phyloP scores from a whole-genome alignment of 2,797 vertebrate genomes.

The Pseudochirops cupreus region DNA sequence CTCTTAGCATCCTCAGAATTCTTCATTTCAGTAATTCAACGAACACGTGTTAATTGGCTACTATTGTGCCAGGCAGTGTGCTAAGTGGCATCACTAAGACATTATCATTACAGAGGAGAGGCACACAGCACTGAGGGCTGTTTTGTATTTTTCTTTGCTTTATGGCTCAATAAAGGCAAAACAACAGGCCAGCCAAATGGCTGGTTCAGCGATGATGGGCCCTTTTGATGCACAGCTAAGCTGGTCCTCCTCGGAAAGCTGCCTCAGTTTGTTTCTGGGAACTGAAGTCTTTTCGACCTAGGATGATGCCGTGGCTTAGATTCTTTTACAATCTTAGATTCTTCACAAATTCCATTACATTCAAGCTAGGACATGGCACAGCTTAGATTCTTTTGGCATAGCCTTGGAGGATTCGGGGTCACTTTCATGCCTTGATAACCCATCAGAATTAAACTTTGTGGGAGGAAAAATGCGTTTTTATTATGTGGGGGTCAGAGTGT shows the following conservation, averaged over 20 bases:
- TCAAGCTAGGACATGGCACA: not conserved
- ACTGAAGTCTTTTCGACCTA: not conserved
- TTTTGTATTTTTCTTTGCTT: not conserved
- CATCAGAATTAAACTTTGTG: not conserved
- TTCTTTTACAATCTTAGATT: not conserved
- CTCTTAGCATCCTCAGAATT: not conserved
- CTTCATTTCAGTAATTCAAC: not conserved
- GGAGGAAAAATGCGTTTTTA: not conserved
- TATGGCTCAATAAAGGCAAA: not conserved
- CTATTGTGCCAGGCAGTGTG: not conserved
- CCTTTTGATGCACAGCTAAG: not conserved
- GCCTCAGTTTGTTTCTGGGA: not conserved
- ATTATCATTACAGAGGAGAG: not conserved
- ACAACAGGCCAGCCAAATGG: not conserved
- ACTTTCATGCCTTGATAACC: not conserved
- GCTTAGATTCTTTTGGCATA: not conserved
- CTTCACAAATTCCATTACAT: no score
- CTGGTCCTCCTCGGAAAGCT: not conserved
- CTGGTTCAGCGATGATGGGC: fast-evolving
- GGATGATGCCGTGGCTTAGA: not conserved
- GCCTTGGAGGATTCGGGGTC: not conserved
- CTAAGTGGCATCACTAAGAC: not conserved
- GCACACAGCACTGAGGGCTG: not conserved
- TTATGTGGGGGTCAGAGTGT: not conserved
- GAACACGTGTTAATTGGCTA: not conserved